Evolutionary conservation across 2,888 invertebrate species (phyloP), one percentile per base, ranked within the genome.

Genomic region (Eupithecia vulgata): DNA sequence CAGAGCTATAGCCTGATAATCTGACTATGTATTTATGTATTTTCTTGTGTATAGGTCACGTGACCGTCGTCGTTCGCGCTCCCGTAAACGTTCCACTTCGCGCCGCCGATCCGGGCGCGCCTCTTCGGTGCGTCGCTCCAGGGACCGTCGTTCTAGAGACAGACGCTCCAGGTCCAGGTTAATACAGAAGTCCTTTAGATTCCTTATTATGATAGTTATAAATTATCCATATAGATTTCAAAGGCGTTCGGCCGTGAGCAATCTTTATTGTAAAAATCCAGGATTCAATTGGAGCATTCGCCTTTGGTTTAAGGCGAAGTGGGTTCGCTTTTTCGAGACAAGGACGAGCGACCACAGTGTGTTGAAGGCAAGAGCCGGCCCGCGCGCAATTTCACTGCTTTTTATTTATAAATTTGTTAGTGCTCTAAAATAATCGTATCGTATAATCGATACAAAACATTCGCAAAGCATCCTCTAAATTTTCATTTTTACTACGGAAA

Each of bases 141-240:
- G 92, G 42, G 92, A 91, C 52, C 90, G 92, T 0, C 90, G 92
- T 70, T 93, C 93, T 3, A 81, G 88, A 67, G 92, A 92, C 7
- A 84, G 91, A 2, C 88, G 91, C n/a, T 90, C 93, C 52, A 87
- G 85, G 67, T 91, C 93, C 78, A 91, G 92, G 93, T 93, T 84
- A 81, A 42, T 40, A 35, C 35, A 15, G 10, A 52, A n/a, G 8
- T 48, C 7, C 10, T 45, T 45, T 17, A 45, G 8, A 5, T 48
- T 8, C n/a, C 5, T 17, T 5, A 45, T 42, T 30, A 37, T 37
- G 8, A 37, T 8, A 37, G 7, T 37, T 37, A 37, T 37, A 37
- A 37, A 37, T 37, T 37, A 45, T 45, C 17, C 45, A 6, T 12
- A 30, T 25, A 59, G 25, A 59, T 5, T 61, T 30, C 15, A 61